A percentile compares a stretch with the other conserved stretches of the same genome.
Conservation (phyloP, 1,140 invertebrate genomes). For the Drosophila subobscura region DNA sequence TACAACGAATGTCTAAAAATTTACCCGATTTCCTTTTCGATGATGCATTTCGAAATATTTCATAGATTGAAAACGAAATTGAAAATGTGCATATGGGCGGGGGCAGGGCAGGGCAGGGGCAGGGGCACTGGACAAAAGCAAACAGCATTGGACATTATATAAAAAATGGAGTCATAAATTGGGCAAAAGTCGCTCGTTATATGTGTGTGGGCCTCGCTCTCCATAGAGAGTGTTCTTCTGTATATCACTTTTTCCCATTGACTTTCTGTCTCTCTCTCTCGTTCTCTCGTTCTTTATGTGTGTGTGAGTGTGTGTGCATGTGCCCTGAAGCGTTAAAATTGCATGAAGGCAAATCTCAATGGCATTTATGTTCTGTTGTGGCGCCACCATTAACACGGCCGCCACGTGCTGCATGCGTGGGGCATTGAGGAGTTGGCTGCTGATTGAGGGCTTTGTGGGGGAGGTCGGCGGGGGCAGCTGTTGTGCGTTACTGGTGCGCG, state of each 20-base stretch:
- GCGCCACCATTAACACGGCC: constrained; percentile 43
- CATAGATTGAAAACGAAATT: constrained; percentile 63
- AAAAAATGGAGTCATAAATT: constrained; percentile 74
- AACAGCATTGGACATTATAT: constrained; percentile 75
- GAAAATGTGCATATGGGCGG: constrained; percentile 19
- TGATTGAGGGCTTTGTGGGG: neutral
- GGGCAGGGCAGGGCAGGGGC: too few species aligned
- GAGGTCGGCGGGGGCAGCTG: neutral
- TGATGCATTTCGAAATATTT: constrained; percentile 32
- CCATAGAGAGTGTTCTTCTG: neutral
- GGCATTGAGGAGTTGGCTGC: too few species aligned
- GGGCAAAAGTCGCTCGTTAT: constrained; percentile 5
- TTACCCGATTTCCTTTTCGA: constrained; percentile 26
- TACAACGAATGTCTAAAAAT: constrained; percentile 16
- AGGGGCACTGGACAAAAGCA: constrained; percentile 50
- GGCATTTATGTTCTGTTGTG: constrained; percentile 48
- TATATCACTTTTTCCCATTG: constrained; percentile 8
- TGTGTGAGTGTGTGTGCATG: constrained; percentile 26
- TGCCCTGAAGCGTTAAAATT: constrained; percentile 69
- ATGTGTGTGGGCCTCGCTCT: neutral
- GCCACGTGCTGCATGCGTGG: neutral
- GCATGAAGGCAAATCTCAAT: constrained; percentile 69
- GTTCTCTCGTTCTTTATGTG: neutral
- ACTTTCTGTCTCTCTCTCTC: neutral
- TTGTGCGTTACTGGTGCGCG: neutral